Evolutionary conservation across 2,113 vertebrate genomes (phyloP).

Genomic region (Percopsis transmontana): DNA sequence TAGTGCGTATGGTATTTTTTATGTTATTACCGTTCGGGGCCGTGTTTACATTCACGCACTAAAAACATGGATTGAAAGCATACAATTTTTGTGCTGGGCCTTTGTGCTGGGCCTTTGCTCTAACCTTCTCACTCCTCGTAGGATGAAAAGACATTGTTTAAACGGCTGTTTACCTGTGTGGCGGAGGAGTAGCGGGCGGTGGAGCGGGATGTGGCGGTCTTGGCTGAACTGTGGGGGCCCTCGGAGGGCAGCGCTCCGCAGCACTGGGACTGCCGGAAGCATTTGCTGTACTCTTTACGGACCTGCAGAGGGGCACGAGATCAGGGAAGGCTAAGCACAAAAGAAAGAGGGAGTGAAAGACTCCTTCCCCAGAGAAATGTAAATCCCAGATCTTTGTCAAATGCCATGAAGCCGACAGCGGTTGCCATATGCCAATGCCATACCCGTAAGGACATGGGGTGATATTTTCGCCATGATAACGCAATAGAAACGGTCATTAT

Average conservation of each 20-base stretch:
- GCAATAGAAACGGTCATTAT: neutral
- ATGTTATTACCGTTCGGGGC: too few relatives aligned
- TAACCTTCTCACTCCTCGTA: too few relatives aligned
- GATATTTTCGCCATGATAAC: constrained; percentile 17
- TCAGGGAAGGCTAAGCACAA: constrained; percentile 29
- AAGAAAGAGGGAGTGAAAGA: constrained; percentile 14
- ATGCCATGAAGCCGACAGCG: constrained; percentile 56
- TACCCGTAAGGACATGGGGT: constrained; percentile 30
- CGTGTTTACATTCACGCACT: too few relatives aligned
- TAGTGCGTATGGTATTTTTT: too few relatives aligned
- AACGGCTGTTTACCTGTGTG: constrained; percentile 85
- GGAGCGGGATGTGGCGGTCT: constrained; percentile 89
- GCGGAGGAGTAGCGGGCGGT: constrained; percentile 96
- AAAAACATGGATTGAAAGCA: too few relatives aligned
- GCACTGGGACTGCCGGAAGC: constrained; percentile 95
- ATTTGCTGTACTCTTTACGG: constrained; percentile 97
- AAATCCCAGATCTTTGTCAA: constrained; percentile 57
- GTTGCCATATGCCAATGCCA: constrained; percentile 60
- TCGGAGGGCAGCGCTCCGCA: constrained; percentile 89
- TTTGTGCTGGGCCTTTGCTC: neutral
- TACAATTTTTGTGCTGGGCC: neutral
- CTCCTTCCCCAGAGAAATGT: constrained; percentile 5
- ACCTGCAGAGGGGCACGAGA: constrained; percentile 77
- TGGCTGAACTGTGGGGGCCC: constrained; percentile 90
- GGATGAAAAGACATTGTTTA: too few relatives aligned